phyloP scores from a whole-genome alignment of 2,113 vertebrate genomes.

The Neodontobutis hainanensis region DNA sequence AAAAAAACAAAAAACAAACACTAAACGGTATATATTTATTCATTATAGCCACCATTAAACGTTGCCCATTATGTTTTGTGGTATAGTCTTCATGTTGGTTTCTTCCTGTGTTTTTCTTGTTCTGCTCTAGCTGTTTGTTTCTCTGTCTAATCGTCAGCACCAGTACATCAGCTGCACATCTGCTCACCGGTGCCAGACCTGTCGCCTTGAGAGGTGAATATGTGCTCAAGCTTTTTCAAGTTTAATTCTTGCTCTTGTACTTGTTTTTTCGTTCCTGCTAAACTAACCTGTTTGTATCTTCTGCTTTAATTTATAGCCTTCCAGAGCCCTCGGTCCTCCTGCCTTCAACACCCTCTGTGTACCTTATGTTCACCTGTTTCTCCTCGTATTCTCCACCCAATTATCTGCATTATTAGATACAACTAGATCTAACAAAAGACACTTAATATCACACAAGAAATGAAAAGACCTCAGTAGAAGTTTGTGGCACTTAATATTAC shows the following conservation, averaged over 20 bases:
- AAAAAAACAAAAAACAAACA: too few species aligned
- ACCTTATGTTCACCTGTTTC: too few species aligned
- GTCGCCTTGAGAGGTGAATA: neutral
- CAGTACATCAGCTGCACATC: neutral
- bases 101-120: neutral
- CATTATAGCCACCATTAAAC: neutral
- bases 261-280: neutral
- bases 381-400: too few species aligned
- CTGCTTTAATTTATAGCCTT: neutral
- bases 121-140: neutral
- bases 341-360: too few species aligned
- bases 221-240: neutral
- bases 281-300: neutral
- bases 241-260: neutral
- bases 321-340: too few species aligned
- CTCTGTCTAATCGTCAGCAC: neutral
- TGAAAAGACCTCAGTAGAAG: too few species aligned
- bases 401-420: too few species aligned
- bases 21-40: neutral
- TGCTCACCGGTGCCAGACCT: neutral
- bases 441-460: too few species aligned
- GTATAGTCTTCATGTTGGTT: neutral
- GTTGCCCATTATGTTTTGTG: neutral
- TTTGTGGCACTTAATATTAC: too few species aligned
- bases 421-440: too few species aligned